phyloP scores from a whole-genome alignment of 2,797 vertebrate species.

The Silurus lanzhouensis region DNA sequence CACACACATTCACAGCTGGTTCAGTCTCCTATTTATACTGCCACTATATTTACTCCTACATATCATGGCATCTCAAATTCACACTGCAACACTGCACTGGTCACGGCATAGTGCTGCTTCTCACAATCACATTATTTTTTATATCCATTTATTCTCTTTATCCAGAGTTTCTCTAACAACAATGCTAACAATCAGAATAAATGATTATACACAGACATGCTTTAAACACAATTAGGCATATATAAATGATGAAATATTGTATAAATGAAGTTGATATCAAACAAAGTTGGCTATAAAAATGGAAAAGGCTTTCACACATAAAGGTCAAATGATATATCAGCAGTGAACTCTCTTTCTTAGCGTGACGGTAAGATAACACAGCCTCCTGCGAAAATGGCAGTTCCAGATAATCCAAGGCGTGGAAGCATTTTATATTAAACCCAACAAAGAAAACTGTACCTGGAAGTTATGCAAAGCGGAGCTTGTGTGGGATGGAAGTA shows the following conservation, averaged over 20 bases:
- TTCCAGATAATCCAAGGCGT: no score
- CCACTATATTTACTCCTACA: slow-evolving; percentile 30
- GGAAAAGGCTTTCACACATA: neutral
- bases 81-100: slow-evolving; percentile 7
- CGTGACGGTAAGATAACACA: no score
- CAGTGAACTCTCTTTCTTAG: neutral
- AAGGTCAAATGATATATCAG: neutral
- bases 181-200: neutral
- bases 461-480: no score
- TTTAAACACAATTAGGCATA: neutral
- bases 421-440: no score
- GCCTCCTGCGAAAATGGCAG: no score
- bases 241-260: neutral
- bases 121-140: neutral
- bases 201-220: neutral
- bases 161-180: neutral
- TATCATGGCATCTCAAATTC: slow-evolving; percentile 12
- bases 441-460: no score
- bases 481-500: no score
- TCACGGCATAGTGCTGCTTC: neutral
- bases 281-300: neutral
- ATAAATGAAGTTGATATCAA: neutral
- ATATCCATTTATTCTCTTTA: neutral
- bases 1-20: slow-evolving; percentile 15
- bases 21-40: slow-evolving; percentile 37